Evolutionary conservation across 2,888 invertebrate species (phyloP).

Genomic region (Diarsia rubi): DNA sequence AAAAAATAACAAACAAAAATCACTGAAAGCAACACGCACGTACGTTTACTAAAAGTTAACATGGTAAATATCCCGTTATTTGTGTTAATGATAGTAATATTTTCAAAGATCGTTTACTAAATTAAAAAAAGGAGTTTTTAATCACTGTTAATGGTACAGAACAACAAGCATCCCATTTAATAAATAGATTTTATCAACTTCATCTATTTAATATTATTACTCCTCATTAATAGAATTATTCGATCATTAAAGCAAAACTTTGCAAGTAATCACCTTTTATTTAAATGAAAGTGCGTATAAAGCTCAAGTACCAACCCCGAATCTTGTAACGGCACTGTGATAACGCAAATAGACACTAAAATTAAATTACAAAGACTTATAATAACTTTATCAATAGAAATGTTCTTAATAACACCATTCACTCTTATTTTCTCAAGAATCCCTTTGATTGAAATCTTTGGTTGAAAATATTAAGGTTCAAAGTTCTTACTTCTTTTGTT

Average conservation of each 20-base stretch:
- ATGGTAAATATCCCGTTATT: no score
- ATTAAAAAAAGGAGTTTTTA: not conserved
- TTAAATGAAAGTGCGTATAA: conserved; percentile 1
- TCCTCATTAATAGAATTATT: not conserved
- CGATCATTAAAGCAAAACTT: conserved; percentile 3
- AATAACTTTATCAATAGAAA: conserved; percentile 32
- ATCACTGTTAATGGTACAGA: not conserved
- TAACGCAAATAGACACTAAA: conserved; percentile 23
- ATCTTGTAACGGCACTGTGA: conserved; percentile 17
- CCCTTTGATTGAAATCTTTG: conserved; percentile 3
- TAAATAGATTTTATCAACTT: not conserved
- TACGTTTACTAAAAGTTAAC: no score
- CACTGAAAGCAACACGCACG: no score
- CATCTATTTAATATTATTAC: not conserved
- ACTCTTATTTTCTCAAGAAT: conserved; percentile 7
- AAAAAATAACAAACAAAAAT: no score
- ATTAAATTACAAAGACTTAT: conserved; percentile 6
- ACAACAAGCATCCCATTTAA: not conserved
- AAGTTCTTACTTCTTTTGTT: not conserved
- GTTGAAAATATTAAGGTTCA: not conserved
- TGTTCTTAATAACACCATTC: conserved; percentile 21
- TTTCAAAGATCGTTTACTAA: not conserved
- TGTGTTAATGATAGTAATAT: not conserved
- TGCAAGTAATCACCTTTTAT: not conserved
- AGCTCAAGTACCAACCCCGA: conserved; percentile 13